These are phyloP conservation scores for Rallus crepitans DNA, from an alignment of 2,797 vertebrate species.

Conservation along the genomic window DNA sequence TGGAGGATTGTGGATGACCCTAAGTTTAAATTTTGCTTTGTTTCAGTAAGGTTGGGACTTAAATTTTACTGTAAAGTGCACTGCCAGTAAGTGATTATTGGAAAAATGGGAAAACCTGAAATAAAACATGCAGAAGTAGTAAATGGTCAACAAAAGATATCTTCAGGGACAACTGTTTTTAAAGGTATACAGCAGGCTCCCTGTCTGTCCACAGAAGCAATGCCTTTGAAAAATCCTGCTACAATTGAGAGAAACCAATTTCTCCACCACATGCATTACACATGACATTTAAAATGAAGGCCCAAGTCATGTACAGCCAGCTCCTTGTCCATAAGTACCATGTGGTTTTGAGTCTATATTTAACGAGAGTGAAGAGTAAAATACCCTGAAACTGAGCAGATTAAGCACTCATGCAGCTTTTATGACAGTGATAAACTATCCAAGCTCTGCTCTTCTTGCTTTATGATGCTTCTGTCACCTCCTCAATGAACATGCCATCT, in stretches of 20 bases:
- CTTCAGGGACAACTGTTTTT: not conserved
- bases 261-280: not conserved
- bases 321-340: not conserved
- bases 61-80: not conserved
- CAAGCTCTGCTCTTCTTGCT: slow-evolving; percentile 39
- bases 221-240: not conserved
- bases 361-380: not conserved
- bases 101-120: not conserved
- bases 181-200: not conserved
- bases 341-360: slow-evolving; percentile 34
- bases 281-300: slow-evolving; percentile 33
- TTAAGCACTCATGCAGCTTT: slow-evolving; percentile 22
- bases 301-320: not conserved
- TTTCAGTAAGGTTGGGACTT: not conserved
- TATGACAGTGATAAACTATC: slow-evolving; percentile 38
- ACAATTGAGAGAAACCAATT: not conserved
- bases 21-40: not conserved
- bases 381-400: not conserved
- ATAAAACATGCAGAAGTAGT: not conserved
- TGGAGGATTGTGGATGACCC: not conserved
- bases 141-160: not conserved
- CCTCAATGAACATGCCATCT: slow-evolving; percentile 49
- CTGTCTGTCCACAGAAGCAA: not conserved
- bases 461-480: slow-evolving; percentile 54
- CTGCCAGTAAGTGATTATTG: not conserved